Evolutionary conservation across 2,888 invertebrate species (phyloP), one percentile per base, ranked within the genome.

Genomic region (Spilarctia lutea): DNA sequence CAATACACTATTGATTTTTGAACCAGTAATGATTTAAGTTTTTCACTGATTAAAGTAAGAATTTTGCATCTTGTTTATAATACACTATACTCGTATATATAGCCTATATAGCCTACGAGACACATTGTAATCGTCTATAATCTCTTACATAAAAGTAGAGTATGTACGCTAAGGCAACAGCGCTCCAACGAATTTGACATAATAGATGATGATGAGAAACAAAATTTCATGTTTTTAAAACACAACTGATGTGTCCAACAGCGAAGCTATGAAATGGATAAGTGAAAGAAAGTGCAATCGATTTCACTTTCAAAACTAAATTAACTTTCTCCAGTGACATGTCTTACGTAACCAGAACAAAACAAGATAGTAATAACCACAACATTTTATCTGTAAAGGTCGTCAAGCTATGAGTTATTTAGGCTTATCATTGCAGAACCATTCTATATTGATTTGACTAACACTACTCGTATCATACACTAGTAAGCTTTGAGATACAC

Each of bases 231-330:
- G 20, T 63, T 63, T 63, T 85, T 82, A 84, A 87, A 70, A 89
- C 85, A 90, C 88, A 74, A 79, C 75, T 69, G 74, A 82, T 76
- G 84, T 85, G 90, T 88, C 88, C 87, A 88, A 90, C 85, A 87
- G 87, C 89, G 87, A 90, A 91, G 89, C 92, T 94, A 91, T 93
- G 90, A 94, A 94, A 94, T 92, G 91, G 91, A 91, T 93, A 94
- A 94, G 93, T 94, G 91, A 94, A 96, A 94, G 95, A 96, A 95
- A 94, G 94, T 94, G 92, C 92, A 95, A 95, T 96, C 94, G 95
- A 96, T 96, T 96, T 96, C 95, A 94, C 96, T 95, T 96, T 95
- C 95, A 96, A 95, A 95, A 94, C 95, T 95, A 95, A 95, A 95
- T 95, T 95, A 95, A 95, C 96, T 96, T 96, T 96, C 96, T 94